A percentile compares a stretch with the other conserved stretches of the same genome.
phyloP scores from a whole-genome alignment of 1,140 invertebrate species.

The Lepidotrigona ventralis region DNA sequence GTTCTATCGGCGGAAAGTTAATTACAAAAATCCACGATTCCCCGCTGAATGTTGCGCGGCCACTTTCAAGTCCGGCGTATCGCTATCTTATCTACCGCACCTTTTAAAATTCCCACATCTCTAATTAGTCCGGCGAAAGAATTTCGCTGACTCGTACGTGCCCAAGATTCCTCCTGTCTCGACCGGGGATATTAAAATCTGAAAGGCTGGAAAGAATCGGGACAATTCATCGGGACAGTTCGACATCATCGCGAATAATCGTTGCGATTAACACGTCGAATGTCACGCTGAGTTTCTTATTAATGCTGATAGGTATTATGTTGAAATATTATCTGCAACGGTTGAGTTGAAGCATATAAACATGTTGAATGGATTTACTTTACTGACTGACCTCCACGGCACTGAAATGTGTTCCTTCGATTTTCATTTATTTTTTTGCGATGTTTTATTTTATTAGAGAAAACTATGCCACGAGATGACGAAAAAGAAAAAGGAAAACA shows the following conservation, averaged over 20 bases:
- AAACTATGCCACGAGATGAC: too few relatives aligned
- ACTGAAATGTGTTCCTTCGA: too few relatives aligned
- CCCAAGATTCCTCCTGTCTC: background rate
- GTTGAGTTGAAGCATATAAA: too few relatives aligned
- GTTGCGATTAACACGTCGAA: background rate
- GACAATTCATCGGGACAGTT: background rate
- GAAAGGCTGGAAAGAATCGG: background rate
- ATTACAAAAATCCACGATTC: slow-evolving; percentile 1
- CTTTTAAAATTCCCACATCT: background rate
- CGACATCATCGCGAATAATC: background rate
- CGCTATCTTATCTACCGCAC: background rate
- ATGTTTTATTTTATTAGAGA: too few relatives aligned
- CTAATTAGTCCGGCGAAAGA: slow-evolving; percentile 9
- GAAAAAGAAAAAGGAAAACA: too few relatives aligned
- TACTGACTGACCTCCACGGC: too few relatives aligned
- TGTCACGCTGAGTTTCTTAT: too few relatives aligned
- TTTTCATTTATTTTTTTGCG: too few relatives aligned
- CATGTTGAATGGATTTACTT: too few relatives aligned
- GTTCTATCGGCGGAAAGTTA: background rate
- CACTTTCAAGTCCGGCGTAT: slow-evolving; percentile 1
- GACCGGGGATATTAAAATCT: too few relatives aligned
- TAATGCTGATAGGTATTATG: too few relatives aligned
- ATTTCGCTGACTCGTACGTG: background rate
- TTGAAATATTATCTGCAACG: too few relatives aligned
- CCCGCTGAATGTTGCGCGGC: background rate